These are phyloP conservation scores for Phragmatobia fuliginosa DNA, from an alignment of 2,888 invertebrate genomes.

Conservation along the genomic window DNA sequence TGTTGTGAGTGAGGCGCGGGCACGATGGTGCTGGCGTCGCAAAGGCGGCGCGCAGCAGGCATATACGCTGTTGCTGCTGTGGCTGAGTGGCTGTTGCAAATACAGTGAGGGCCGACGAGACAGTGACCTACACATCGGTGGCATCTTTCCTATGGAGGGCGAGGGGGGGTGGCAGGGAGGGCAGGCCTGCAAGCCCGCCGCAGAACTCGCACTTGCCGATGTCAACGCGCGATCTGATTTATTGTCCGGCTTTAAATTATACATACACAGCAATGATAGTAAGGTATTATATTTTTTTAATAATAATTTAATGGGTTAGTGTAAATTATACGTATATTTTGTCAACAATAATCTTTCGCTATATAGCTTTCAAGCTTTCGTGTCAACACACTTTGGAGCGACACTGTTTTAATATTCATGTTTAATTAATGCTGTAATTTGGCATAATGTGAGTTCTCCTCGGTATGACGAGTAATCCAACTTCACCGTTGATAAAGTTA, in stretches of 20 bases:
- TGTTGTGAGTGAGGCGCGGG: slow-evolving; percentile 64
- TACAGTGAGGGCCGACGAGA: slow-evolving; percentile 82
- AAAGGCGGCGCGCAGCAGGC: slow-evolving; percentile 47
- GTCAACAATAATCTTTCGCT: slow-evolving; percentile 36
- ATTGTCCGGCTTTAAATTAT: slow-evolving; percentile 95
- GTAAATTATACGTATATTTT: neutral
- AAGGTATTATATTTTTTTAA: slow-evolving; percentile 88
- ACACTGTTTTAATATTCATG: slow-evolving; percentile 20
- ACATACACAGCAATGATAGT: slow-evolving; percentile 98
- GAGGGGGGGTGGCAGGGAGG: slow-evolving; percentile 99
- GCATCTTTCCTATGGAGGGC: slow-evolving; percentile 98
- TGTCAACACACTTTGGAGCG: neutral
- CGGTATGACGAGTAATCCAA: slow-evolving; percentile 28
- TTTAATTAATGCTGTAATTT: slow-evolving; percentile 24
- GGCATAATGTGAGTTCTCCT: slow-evolving; percentile 24
- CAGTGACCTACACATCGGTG: slow-evolving; percentile 97
- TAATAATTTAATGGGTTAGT: slow-evolving; percentile 35
- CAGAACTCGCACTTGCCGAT: slow-evolving; percentile 97
- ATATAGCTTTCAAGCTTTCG: slow-evolving; percentile 20
- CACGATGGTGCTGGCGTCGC: slow-evolving; percentile 49
- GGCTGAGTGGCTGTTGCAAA: slow-evolving; percentile 69
- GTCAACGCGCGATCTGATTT: slow-evolving; percentile 96
- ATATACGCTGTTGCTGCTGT: slow-evolving; percentile 68
- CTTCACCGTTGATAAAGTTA: slow-evolving; percentile 39
- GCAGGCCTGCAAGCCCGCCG: slow-evolving; percentile 99